Conservation (phyloP, 1,140 invertebrate genomes). For the Paralvinella palmiformis region DNA sequence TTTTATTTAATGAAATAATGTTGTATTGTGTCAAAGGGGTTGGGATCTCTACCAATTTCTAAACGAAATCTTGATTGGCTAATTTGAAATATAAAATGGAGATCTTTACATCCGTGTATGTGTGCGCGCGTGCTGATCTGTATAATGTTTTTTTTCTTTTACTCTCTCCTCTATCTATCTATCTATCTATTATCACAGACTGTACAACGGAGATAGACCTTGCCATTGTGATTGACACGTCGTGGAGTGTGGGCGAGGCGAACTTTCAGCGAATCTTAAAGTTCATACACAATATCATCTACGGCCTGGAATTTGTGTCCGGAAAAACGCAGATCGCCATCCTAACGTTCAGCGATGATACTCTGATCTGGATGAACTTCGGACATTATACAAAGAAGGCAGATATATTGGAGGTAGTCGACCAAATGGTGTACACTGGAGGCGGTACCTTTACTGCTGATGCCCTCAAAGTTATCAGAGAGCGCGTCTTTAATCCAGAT, state of each 20-base stretch:
- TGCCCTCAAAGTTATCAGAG: slow-evolving; percentile 3
- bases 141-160: no score
- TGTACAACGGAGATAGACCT: slow-evolving; percentile 11
- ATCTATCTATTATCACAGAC: neutral
- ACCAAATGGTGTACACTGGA: slow-evolving; percentile 4
- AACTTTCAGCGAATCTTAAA: slow-evolving; percentile 3
- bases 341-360: slow-evolving; percentile 13
- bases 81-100: no score
- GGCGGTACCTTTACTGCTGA: slow-evolving; percentile 14
- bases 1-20: no score
- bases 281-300: neutral
- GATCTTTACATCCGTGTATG: no score
- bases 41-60: no score
- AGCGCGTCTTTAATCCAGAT: slow-evolving; percentile 2
- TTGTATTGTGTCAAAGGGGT: no score
- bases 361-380: neutral
- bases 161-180: no score
- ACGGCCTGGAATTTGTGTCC: neutral
- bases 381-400: neutral
- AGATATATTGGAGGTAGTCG: slow-evolving; percentile 6
- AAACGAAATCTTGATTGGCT: no score
- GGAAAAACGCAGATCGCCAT: neutral
- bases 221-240: slow-evolving; percentile 14
- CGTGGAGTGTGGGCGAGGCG: slow-evolving; percentile 1
- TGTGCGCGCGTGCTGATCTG: no score